Percentiles rank a stretch among this genome's conserved stretches.
These are phyloP conservation scores for Ficedula albicollis DNA, from an alignment of 2,797 vertebrate species.

Conservation along the genomic window DNA sequence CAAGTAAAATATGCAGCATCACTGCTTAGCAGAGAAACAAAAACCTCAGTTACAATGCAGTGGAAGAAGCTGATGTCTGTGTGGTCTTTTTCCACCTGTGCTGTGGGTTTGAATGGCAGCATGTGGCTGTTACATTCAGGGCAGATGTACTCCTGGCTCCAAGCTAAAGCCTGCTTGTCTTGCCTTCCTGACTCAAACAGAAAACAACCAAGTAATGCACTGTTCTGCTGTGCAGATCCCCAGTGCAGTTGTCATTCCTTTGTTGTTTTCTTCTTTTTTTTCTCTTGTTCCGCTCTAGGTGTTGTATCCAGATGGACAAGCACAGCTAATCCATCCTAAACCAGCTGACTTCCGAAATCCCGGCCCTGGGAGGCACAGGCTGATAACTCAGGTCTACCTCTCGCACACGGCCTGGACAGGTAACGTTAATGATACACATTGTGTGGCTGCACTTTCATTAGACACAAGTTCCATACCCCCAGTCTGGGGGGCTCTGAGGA, in stretches of 20 bases:
- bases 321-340: conserved; percentile 94
- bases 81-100: neutral
- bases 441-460: neutral
- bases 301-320: conserved; percentile 94
- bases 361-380: conserved; percentile 86
- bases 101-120: neutral
- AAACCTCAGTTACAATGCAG: neutral
- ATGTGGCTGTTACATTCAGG: neutral
- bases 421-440: neutral
- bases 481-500: neutral
- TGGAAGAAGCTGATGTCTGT: neutral
- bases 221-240: neutral
- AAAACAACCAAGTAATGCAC: rapidly evolving
- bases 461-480: rapidly evolving
- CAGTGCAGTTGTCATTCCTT: neutral
- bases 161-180: neutral
- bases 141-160: neutral
- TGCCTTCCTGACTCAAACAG: neutral
- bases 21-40: neutral
- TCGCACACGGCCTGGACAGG: conserved; percentile 97
- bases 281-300: conserved; percentile 72
- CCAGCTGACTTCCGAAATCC: conserved; percentile 94
- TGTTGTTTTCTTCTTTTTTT: neutral
- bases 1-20: neutral
- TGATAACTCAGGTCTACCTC: conserved; percentile 97